These are phyloP conservation scores for Gymnoscopelus braueri DNA, from an alignment of 2,797 vertebrate species.

Conservation along the genomic window DNA sequence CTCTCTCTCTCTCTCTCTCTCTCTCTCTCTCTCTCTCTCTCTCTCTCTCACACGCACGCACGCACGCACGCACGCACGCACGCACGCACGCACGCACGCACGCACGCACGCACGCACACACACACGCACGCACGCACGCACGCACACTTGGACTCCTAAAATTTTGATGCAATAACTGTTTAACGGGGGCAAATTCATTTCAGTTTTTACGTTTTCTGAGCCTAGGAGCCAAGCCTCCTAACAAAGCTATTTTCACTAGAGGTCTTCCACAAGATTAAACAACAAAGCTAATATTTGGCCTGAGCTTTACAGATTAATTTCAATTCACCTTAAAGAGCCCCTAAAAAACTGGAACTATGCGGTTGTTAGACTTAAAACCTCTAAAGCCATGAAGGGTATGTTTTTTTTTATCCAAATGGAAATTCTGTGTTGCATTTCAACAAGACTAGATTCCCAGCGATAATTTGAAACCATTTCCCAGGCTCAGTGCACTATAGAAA, in stretches of 20 bases:
- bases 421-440: conserved; percentile 23
- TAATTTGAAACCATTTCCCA: conserved; percentile 17
- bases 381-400: conserved; percentile 8
- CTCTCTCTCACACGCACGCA: too few species aligned
- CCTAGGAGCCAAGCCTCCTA: conserved; percentile 9
- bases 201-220: not conserved
- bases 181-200: too few species aligned
- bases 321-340: not conserved
- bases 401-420: conserved; percentile 13
- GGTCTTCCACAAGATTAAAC: not conserved
- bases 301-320: not conserved
- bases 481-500: conserved; percentile 7
- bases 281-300: not conserved
- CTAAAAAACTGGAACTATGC: conserved; percentile 2
- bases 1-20: not conserved
- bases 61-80: conserved; percentile 16
- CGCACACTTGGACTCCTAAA: too few species aligned
- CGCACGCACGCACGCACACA: too few species aligned
- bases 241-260: not conserved
- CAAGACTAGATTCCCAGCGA: conserved; percentile 29
- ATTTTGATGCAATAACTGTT: too few species aligned
- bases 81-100: too few species aligned
- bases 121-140: too few species aligned
- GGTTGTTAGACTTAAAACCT: not conserved
- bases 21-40: too few species aligned